Evolutionary conservation across 2,888 invertebrate species (phyloP).

Genomic region (Azorinus chamasolen): DNA sequence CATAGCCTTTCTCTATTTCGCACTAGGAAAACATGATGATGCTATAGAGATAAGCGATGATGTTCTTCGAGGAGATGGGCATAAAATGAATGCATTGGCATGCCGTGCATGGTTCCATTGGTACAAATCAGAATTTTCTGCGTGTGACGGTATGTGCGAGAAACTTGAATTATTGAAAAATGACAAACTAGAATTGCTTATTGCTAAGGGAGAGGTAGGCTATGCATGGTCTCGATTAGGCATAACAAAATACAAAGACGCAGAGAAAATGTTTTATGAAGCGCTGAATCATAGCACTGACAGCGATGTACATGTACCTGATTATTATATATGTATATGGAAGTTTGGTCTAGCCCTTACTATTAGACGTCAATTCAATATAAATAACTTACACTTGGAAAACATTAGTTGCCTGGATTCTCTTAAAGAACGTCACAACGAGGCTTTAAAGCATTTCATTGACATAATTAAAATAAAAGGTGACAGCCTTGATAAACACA

Average conservation of each 20-base stretch:
- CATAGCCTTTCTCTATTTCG: conserved; percentile 26
- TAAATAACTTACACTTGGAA: conserved; percentile 8
- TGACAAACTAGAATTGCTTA: not conserved
- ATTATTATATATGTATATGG: conserved; percentile 21
- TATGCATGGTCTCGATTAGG: conserved; percentile 31
- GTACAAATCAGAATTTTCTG: conserved; percentile 6
- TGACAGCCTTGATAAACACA: not conserved
- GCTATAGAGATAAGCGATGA: conserved; percentile 17
- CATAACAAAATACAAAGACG: conserved; percentile 9
- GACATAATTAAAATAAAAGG: conserved; percentile 15
- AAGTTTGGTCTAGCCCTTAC: conserved; percentile 36
- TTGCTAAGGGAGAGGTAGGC: conserved; percentile 37
- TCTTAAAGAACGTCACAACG: no score
- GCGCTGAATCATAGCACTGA: conserved; percentile 16
- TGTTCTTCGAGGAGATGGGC: not conserved
- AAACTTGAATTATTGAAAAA: conserved; percentile 10
- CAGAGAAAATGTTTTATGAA: conserved; percentile 11
- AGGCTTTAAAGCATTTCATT: not conserved
- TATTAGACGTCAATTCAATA: conserved; percentile 19
- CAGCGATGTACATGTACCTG: conserved; percentile 2
- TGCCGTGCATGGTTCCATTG: conserved; percentile 23
- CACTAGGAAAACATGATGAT: conserved; percentile 12
- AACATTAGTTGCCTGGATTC: not conserved
- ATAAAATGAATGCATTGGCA: conserved; percentile 22
- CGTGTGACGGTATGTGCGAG: not conserved